Evolutionary conservation across 2,888 invertebrate genomes (phyloP), one percentile per base, ranked within the genome.

Genomic region (Parnassius apollo): DNA sequence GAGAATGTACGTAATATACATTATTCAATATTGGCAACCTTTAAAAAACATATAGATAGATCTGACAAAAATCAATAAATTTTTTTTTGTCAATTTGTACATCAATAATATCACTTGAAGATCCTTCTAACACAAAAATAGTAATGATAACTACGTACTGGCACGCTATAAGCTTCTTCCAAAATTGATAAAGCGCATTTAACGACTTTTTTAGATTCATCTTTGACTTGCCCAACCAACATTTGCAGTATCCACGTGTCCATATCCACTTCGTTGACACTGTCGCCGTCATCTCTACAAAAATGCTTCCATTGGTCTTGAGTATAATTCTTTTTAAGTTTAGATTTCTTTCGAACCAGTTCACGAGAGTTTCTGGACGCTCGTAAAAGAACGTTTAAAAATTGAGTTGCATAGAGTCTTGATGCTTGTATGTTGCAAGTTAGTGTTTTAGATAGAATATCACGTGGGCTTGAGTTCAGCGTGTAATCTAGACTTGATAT

Each of bases 101-200:
- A 35, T 35, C 7, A 35, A 35, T 35, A 25, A 25, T 25, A 25
- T 35, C 4, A 35, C 35, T 35, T 35, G 35, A 35, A 35, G 7
- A 35, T 35, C 4, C 35, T 35, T 35, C 35, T 35, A 35, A 7
- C 7, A 35, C 35, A 35, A 35, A 35, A 50, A 13, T 44, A 44
- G 9, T 8, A 57, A 52, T n/a, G 22, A 51, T n/a, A 57, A 51
- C 59, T 55, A 82, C 93, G 92, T 75, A 96, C 96, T 78, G 95
- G 94, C 68, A 97, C 95, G 85, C 97, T 97, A 79, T 97, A 97
- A n/a, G 98, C 97, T 91, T 99, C 99, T 77, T 98, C 97, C 52
- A 99, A 91, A 62, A 96, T 95, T 69, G 95, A 94, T 61, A 98
- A 90, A 7, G 98, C 97, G 10, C 96, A 94, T 71, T 96, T 91